Base-by-base conservation (phyloP, 2,113 vertebrate species). In the Gopherus flavomarginatus region DNA sequence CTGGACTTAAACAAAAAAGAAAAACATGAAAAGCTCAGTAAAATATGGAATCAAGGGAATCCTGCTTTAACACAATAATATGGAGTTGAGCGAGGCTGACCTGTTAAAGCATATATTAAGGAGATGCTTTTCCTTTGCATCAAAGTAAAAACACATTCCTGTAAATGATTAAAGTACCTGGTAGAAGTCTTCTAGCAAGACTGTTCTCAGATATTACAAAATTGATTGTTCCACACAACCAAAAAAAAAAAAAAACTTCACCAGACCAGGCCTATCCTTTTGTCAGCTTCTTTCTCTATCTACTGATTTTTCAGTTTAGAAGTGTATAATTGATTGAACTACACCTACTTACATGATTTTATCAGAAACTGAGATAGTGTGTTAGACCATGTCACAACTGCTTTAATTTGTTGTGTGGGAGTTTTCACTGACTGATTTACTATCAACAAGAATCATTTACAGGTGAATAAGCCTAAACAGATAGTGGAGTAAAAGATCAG, bases 11-110 rank as follows among this genome's bases (percentile, higher is more conserved):
- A 57, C 27, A 29, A 57, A 57, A 27, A 57, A 80, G 81, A 3
- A 2, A 27, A 26, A 53, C 21, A 24, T n/a, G 17, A 42, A n/a
- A 35, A 89, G 27, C 62, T 90, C 69, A 16, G 11, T 62, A 78
- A 77, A 77, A 44, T 44, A 53, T 35, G 38, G 1, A 3, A 49
- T 29, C 35, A 90, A 86, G 83, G 87, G 35, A 1, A 5, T 8
- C 4, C 62, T 44, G 59, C 7, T 44, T 65, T 53, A 54, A 19
- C 0, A 0, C 12, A 53, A 2, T 86, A 42, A 81, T 22, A 50
- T 79, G 17, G 24, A 27, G 31, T 86, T 62, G 59, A n/a, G 10
- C 22, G 62, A 92, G 69, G 3, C 19, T 86, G 85, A 57, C 21
- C 27, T 88, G 26, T 21, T 42, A 21, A 53, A 65, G 83, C 62